Base-by-base conservation (phyloP, 2,113 vertebrate species). In the Dicrurus megarhynchus region DNA sequence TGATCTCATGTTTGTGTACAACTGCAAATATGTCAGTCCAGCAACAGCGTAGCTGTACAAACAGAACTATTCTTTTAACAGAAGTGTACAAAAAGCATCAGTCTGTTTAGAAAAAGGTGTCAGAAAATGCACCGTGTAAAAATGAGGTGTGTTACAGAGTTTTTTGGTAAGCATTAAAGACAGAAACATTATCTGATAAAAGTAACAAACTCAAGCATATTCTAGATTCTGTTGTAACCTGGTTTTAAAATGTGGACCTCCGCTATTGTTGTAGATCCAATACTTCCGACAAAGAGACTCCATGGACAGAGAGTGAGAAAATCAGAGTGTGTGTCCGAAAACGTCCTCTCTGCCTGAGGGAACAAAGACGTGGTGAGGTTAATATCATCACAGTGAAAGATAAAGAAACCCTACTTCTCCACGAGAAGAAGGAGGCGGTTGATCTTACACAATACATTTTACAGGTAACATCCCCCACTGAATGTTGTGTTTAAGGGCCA, bases 281-380 rank as follows among this genome's bases (percentile, higher is more conserved):
- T 46, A 77, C 91, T 39, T 93, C 94, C 24, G 98, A 98, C 75
- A 98, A 98, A 80, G 97, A 98, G 39, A 94, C 91, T 61, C 92
- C 94, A 9, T 98, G 98, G 97, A 97, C 97, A 35, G 98, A 97
- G 23, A 97, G 94, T 33, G 98, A 98, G 52, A 98, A 98, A 96
- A 99, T 99, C 89, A 97, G 98, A 60, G 99, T 99, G 32, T 99
- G 99, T 89, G 98, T 99, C 94, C 98, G 99, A 90, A 99, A 99
- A 96, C 98, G 99, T 89, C 99, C 99, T 26, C 96, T 99, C 63
- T 97, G 98, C 23, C n/a, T 81, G 24, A 96, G 93, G 32, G 99
- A 99, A 75, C 89, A 97, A 85, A 96, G 93, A 84, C 98, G 98
- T 69, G 98, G 98, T 77, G 98, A 99, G 93, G 85, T 97, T 79